These are phyloP conservation scores for Gonioctena quinquepunctata DNA, from an alignment of 1,140 invertebrate species.

Conservation along the genomic window DNA sequence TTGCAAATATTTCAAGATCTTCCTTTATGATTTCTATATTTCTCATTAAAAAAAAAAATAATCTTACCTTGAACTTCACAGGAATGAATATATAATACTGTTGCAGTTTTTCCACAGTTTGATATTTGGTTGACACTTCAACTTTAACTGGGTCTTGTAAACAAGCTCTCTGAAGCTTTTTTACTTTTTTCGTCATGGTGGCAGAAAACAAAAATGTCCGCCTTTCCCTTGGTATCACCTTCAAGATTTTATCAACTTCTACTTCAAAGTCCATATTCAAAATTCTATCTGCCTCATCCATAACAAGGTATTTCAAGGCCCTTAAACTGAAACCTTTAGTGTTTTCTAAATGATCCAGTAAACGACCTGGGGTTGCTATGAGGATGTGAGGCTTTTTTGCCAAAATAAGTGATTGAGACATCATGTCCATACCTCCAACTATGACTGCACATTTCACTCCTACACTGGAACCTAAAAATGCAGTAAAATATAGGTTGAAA, in stretches of 20 bases:
- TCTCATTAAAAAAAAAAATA: too few relatives aligned
- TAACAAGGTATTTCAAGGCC: constrained; percentile 87
- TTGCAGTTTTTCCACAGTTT: constrained; percentile 95
- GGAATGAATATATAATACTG: constrained; percentile 97
- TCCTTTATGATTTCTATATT: too few relatives aligned
- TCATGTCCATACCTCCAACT: constrained; percentile 98
- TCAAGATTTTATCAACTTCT: constrained; percentile 94
- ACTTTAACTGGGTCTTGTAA: constrained; percentile 91
- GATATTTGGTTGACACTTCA: constrained; percentile 95
- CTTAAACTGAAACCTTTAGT: constrained; percentile 91
- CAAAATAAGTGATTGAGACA: constrained; percentile 85
- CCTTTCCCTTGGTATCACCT: constrained; percentile 86
- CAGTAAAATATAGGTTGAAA: too few relatives aligned
- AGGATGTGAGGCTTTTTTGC: constrained; percentile 96
- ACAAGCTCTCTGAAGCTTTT: constrained; percentile 94
- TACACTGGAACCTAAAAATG: constrained; percentile 70
- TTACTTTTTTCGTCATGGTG: constrained; percentile 98
- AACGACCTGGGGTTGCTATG: constrained; percentile 88
- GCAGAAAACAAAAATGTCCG: constrained; percentile 92
- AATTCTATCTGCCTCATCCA: constrained; percentile 96
- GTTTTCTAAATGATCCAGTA: constrained; percentile 90
- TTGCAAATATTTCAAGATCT: too few relatives aligned
- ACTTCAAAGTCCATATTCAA: constrained; percentile 96
- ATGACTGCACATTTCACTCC: constrained; percentile 95
- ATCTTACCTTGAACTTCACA: constrained; percentile 90